Evolutionary conservation across 2,113 vertebrate species (phyloP).

Genomic region (Megalops atlanticus): DNA sequence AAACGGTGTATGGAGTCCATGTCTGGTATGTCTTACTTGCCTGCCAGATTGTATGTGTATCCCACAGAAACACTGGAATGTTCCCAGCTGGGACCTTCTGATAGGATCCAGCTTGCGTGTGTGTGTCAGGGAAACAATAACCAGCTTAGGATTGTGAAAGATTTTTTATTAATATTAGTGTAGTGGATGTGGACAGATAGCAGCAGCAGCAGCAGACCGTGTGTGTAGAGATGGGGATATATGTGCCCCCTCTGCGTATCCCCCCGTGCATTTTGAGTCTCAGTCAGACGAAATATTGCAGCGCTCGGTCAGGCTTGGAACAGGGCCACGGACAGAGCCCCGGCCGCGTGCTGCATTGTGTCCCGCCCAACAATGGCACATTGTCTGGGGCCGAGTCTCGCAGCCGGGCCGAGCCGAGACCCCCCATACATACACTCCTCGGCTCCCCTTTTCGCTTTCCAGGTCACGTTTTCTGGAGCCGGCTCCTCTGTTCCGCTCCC

Average conservation of each 20-base stretch:
- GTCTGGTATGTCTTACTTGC: neutral
- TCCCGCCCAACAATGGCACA: conserved; percentile 56
- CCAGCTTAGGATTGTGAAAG: too few species aligned
- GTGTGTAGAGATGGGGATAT: neutral
- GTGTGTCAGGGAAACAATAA: too few species aligned
- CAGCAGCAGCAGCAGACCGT: neutral
- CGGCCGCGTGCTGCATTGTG: conserved; percentile 58
- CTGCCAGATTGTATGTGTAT: neutral
- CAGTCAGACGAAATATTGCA: neutral
- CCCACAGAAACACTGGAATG: neutral
- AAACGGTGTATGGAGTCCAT: neutral
- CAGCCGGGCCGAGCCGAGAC: conserved; percentile 16
- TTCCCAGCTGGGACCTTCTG: neutral
- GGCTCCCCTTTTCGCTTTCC: too few species aligned
- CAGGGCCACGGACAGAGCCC: conserved; percentile 26
- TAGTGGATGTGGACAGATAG: too few species aligned
- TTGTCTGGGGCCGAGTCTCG: conserved; percentile 60
- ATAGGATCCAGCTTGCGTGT: neutral
- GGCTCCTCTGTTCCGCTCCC: neutral
- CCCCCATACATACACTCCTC: too few species aligned
- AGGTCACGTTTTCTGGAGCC: neutral
- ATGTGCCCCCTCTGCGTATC: too few species aligned
- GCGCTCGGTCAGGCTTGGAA: neutral
- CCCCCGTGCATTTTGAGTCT: too few species aligned
- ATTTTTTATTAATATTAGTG: neutral